These are phyloP conservation scores for Andricus quercusramuli DNA, from an alignment of 2,888 invertebrate genomes.

Conservation along the genomic window DNA sequence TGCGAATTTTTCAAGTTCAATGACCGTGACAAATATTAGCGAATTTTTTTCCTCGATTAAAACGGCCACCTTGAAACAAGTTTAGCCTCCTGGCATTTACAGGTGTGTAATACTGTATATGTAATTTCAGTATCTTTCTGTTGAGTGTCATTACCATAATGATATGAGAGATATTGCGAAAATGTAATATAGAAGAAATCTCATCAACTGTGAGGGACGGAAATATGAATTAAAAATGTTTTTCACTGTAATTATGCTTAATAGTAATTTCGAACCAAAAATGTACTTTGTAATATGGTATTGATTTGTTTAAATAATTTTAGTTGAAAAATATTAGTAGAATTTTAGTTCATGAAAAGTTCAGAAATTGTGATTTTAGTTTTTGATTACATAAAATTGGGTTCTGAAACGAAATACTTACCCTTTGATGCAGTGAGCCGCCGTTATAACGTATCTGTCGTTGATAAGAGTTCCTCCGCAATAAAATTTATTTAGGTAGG, in stretches of 20 bases:
- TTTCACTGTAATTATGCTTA: no score
- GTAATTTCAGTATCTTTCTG: background rate
- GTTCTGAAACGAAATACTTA: slow-evolving; percentile 74
- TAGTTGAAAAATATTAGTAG: background rate
- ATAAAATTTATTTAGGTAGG: slow-evolving; percentile 93
- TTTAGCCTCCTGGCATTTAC: background rate
- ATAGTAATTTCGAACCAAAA: no score
- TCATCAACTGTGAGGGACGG: background rate
- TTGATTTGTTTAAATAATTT: background rate
- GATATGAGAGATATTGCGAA: background rate
- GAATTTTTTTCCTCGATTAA: no score
- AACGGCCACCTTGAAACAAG: background rate
- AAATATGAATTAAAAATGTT: no score
- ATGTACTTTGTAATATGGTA: no score
- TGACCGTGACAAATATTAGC: no score
- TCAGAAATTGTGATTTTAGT: background rate
- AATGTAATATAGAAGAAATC: background rate
- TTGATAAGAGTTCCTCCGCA: slow-evolving; percentile 94
- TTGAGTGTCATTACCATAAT: background rate
- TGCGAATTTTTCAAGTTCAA: no score
- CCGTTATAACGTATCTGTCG: slow-evolving; percentile 92
- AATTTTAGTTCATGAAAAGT: background rate
- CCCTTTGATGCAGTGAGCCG: slow-evolving; percentile 95
- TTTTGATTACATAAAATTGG: background rate
- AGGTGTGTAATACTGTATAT: background rate